Evolutionary conservation across 2,888 invertebrate genomes (phyloP).

Genomic region (Hololepta plana): DNA sequence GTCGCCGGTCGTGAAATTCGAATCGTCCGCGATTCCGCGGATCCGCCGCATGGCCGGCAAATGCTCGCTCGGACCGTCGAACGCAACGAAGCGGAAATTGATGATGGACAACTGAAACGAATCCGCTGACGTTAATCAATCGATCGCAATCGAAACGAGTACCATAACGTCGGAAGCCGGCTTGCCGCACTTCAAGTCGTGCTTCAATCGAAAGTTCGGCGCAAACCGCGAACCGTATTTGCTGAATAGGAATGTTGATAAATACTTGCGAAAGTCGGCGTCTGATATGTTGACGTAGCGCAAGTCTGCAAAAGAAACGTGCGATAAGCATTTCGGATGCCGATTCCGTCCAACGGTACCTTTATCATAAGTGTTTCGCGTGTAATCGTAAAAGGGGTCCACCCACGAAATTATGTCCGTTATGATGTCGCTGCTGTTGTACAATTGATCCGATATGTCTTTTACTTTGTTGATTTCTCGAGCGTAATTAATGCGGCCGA

Average conservation of each 20-base stretch:
- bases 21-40: conserved; percentile 33
- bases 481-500: conserved; percentile 47
- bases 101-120: conserved; percentile 37
- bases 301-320: background rate
- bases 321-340: background rate
- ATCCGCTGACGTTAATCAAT: too few relatives aligned
- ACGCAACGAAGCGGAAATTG: conserved; percentile 41
- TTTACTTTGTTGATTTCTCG: conserved; percentile 39
- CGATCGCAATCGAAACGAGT: conserved; percentile 9
- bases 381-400: conserved; percentile 42
- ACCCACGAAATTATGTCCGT: conserved; percentile 43
- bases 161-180: conserved; percentile 37
- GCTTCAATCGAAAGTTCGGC: conserved; percentile 44
- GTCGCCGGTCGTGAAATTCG: conserved; percentile 40
- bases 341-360: conserved; percentile 22
- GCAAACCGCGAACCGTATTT: conserved; percentile 49
- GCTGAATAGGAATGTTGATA: conserved; percentile 54
- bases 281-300: conserved; percentile 19
- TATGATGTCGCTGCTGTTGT: conserved; percentile 33
- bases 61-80: conserved; percentile 44
- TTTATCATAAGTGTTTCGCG: conserved; percentile 35
- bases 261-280: conserved; percentile 37
- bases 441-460: conserved; percentile 32
- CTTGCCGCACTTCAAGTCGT: conserved; percentile 41
- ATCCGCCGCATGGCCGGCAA: conserved; percentile 55